These are phyloP conservation scores for Scrobipalpa costella DNA, from an alignment of 2,888 invertebrate genomes.

Conservation along the genomic window DNA sequence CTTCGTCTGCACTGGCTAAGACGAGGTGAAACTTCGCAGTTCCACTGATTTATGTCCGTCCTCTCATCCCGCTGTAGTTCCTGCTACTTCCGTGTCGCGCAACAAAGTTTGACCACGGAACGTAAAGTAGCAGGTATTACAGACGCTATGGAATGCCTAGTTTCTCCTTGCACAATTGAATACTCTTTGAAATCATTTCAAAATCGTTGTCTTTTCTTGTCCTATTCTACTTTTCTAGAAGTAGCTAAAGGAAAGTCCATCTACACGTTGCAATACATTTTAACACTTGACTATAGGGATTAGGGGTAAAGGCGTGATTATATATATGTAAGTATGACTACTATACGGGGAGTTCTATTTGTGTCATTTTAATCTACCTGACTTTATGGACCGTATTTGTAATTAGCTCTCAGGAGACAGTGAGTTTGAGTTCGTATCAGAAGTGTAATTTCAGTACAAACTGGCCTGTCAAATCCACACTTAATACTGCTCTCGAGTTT, in stretches of 20 bases:
- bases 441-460: no score
- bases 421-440: no score
- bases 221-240: not conserved
- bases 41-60: slow-evolving; percentile 17
- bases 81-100: slow-evolving; percentile 9
- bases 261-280: no score
- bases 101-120: slow-evolving; percentile 8
- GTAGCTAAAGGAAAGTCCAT: not conserved
- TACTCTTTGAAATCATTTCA: not conserved
- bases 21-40: slow-evolving; percentile 15
- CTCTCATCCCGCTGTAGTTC: not conserved
- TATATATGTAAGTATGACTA: no score
- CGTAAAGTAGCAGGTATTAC: not conserved
- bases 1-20: slow-evolving; percentile 1
- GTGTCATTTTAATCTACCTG: no score
- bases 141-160: not conserved
- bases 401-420: no score
- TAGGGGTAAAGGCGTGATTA: no score
- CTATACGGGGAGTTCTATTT: no score
- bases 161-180: not conserved
- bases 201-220: not conserved
- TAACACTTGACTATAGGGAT: no score
- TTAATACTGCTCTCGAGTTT: no score
- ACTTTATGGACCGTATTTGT: no score
- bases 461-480: no score